Percentiles rank a stretch among this genome's conserved stretches.
phyloP scores from a whole-genome alignment of 2,888 invertebrate genomes.

The Cosmia trapezina region DNA sequence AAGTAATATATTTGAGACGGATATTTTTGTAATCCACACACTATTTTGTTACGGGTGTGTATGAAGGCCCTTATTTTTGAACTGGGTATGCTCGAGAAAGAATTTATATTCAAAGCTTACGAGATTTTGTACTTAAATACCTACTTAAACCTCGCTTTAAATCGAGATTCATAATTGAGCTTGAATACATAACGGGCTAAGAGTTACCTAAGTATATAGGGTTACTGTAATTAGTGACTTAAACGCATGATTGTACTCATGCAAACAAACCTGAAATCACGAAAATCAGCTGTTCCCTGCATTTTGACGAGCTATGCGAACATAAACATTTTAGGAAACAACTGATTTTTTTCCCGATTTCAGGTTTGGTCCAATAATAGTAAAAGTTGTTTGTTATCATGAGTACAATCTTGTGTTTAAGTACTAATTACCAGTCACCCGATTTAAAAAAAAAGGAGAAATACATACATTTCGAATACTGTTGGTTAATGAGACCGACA shows the following conservation, averaged over 20 bases:
- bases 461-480: conserved; percentile 10
- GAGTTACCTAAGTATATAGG: not conserved
- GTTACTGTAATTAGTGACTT: no score
- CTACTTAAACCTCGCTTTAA: not conserved
- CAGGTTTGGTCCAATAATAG: no score
- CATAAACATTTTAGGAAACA: no score
- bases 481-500: not conserved
- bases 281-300: no score
- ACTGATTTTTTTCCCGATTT: no score
- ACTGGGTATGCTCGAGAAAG: not conserved
- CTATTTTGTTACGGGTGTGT: not conserved
- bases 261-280: no score
- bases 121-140: conserved; percentile 12
- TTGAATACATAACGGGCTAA: not conserved
- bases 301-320: no score
- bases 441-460: not conserved
- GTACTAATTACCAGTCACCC: no score
- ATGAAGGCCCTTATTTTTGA: not conserved
- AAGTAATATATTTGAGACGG: conserved; percentile 13
- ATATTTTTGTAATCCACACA: conserved; percentile 40
- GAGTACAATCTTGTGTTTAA: no score
- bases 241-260: no score
- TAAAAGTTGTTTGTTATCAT: no score
- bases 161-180: conserved; percentile 2
- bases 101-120: conserved; percentile 2